Conservation (phyloP, 2,113 vertebrate genomes). For the Nesoenas mayeri region DNA sequence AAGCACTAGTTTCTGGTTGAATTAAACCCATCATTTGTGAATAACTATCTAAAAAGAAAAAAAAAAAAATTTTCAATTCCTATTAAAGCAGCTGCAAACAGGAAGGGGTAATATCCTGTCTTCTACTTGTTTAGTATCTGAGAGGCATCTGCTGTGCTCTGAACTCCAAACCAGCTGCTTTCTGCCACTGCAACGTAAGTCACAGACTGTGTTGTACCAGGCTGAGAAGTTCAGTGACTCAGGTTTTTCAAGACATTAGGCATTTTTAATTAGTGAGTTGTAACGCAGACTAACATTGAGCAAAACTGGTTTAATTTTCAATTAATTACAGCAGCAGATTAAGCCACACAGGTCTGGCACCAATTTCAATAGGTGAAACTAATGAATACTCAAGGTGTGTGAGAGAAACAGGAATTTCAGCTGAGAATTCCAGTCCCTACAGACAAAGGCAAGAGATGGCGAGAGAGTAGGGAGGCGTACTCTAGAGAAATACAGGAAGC, state of each 20-base stretch:
- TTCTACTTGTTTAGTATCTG: neutral
- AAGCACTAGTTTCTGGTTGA: neutral
- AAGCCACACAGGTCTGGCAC: conserved; percentile 57
- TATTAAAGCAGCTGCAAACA: conserved; percentile 3
- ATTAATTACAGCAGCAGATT: conserved; percentile 61
- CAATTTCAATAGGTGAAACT: conserved; percentile 34
- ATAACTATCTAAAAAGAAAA: neutral
- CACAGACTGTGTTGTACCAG: neutral
- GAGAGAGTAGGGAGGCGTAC: neutral
- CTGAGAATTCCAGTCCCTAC: conserved; percentile 26
- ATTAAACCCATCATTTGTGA: neutral
- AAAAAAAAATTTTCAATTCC: neutral
- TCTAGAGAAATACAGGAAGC: neutral
- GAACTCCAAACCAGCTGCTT: neutral
- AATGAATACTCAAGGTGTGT: conserved; percentile 39
- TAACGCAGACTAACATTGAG: neutral
- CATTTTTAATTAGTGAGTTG: conserved; percentile 34
- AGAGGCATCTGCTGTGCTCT: neutral
- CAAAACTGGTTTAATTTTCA: conserved; percentile 65
- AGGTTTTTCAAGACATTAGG: conserved; percentile 35
- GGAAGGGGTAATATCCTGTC: neutral
- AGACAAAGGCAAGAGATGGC: neutral
- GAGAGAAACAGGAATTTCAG: conserved; percentile 64
- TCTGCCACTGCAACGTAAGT: neutral
- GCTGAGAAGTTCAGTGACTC: conserved; percentile 37